Percentiles rank a stretch among this genome's conserved stretches.
These are phyloP conservation scores for Platyrinchus mystaceus DNA, from an alignment of 2,797 vertebrate species.

Conservation along the genomic window DNA sequence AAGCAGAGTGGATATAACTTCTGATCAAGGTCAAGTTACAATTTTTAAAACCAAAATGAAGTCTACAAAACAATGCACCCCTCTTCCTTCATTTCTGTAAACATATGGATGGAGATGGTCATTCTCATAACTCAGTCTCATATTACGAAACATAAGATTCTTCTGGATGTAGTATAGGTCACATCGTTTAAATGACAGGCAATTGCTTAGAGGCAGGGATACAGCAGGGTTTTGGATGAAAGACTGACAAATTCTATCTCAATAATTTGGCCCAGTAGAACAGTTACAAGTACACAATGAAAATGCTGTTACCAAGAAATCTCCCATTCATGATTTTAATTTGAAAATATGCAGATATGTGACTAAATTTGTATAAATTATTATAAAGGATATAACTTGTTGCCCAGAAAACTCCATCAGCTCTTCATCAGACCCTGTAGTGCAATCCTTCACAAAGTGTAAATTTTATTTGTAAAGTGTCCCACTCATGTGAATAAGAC, in stretches of 20 bases:
- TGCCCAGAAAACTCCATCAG: not conserved
- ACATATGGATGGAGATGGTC: not conserved
- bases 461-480: not conserved
- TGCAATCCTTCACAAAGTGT: accelerated
- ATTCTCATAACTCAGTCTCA: not conserved
- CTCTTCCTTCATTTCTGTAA: not conserved
- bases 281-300: not conserved
- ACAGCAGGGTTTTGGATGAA: not conserved
- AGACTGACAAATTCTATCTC: not conserved
- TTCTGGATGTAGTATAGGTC: not conserved
- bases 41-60: not conserved
- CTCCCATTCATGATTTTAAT: not conserved
- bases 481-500: not conserved
- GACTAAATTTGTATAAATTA: not conserved
- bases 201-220: not conserved
- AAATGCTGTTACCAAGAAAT: not conserved
- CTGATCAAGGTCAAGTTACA: not conserved
- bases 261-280: not conserved
- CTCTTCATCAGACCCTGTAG: not conserved
- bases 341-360: not conserved
- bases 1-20: not conserved
- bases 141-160: not conserved
- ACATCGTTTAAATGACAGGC: not conserved
- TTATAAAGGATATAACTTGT: not conserved
- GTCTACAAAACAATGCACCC: accelerated